These are phyloP conservation scores for Diploptera punctata DNA, from an alignment of 2,888 invertebrate species.

Conservation along the genomic window DNA sequence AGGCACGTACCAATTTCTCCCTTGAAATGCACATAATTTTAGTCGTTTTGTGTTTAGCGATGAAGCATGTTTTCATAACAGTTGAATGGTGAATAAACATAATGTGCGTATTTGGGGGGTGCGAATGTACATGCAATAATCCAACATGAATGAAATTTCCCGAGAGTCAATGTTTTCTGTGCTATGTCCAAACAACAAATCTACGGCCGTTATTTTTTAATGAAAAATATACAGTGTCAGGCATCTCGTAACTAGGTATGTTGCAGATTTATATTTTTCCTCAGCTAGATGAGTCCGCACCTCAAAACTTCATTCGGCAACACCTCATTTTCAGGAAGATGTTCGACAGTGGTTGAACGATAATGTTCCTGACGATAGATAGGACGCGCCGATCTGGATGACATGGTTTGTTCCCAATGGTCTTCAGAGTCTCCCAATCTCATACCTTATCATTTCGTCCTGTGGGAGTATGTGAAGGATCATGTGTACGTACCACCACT, in stretches of 20 bases:
- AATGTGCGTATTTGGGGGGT: too few relatives aligned
- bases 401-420: neutral
- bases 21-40: neutral
- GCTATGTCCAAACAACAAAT: neutral
- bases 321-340: neutral
- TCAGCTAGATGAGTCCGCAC: too few relatives aligned
- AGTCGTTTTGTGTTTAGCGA: slow-evolving; percentile 2
- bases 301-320: too few relatives aligned
- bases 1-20: neutral
- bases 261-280: too few relatives aligned
- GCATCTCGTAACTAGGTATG: too few relatives aligned
- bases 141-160: neutral
- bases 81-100: too few relatives aligned
- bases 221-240: too few relatives aligned
- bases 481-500: too few relatives aligned
- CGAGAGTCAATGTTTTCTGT: neutral
- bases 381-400: neutral
- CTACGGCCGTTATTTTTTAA: neutral
- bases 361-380: slow-evolving; percentile 4
- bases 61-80: too few relatives aligned
- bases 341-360: neutral
- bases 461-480: neutral
- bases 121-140: too few relatives aligned
- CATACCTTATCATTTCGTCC: neutral
- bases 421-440: neutral